Base-by-base conservation (phyloP, 2,797 vertebrate species). In the Spinibarbus caldwelli region DNA sequence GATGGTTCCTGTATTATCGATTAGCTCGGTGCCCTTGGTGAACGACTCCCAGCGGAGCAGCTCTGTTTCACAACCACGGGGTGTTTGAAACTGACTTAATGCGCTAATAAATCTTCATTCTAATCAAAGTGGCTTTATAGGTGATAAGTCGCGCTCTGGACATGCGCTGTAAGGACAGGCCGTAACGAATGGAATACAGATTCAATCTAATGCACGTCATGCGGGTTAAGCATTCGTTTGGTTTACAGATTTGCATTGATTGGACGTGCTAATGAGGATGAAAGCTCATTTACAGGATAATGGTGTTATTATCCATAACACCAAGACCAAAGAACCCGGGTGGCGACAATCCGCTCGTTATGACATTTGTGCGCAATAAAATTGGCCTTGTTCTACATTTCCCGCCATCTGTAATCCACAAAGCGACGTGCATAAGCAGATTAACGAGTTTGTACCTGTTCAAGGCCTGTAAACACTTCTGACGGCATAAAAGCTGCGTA, bases 101-200 rank as follows among this genome's bases (percentile, higher is more conserved):
- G 91, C 92, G 88, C 91, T n/a, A 90, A 94, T 95, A 96, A 96
- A 96, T 96, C 92, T 91, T 89, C 91, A 87, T 95, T 95, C 92
- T 93, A 91, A 93, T 96, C 88, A 93, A 93, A 88, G 90, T 11
- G 10, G 90, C 93, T 90, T 95, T 91, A 95, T 96, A 92, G 85
- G 93, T 95, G 93, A 94, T 89, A 95, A 93, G 93, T 88, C 85
- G 2, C 62, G 82, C 83, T 68, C 85, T 83, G 89, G 91, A 87
- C 85, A 84, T 89, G 94, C 92, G 88, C 77, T 85, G 94, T 95
- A 95, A 95, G 94, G 90, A 95, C 92, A 89, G 88, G 83, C 87
- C 89, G 88, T 91, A 92, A 91, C 89, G 85, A 90, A 81, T 87
- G 83, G 85, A 68, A 86, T 89, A 86, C 76, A 88, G 89, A 90